Evolutionary conservation across 2,797 vertebrate species (phyloP).

Genomic region (Microhierax caerulescens): DNA sequence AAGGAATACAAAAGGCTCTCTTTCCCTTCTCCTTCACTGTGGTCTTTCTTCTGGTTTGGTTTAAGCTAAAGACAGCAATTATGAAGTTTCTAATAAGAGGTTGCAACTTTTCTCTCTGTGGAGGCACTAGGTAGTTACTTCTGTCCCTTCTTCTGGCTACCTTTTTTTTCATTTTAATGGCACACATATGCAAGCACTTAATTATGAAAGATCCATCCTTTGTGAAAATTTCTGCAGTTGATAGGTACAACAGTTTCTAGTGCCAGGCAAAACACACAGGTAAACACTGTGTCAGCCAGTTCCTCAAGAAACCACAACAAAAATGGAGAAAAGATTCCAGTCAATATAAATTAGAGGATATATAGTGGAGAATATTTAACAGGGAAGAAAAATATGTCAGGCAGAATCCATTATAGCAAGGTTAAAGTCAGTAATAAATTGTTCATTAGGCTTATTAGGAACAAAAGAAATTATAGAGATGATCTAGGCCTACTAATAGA

Average conservation of each 20-base stretch:
- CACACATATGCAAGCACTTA: not conserved
- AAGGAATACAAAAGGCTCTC: not conserved
- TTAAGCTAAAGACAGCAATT: not conserved
- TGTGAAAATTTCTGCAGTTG: not conserved
- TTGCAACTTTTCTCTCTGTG: not conserved
- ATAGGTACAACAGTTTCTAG: not conserved
- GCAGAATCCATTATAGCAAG: not conserved
- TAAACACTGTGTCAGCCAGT: not conserved
- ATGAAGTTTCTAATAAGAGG: not conserved
- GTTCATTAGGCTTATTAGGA: not conserved
- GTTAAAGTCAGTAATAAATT: not conserved
- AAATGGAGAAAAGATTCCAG: not conserved
- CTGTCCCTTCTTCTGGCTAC: not conserved
- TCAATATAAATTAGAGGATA: not conserved
- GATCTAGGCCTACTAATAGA: not conserved
- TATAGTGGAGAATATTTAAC: not conserved
- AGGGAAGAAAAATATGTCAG: not conserved
- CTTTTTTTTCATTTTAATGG: not conserved
- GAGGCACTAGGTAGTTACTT: not conserved
- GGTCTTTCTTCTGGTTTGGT: not conserved
- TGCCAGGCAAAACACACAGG: fast-evolving
- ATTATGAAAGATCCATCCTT: not conserved
- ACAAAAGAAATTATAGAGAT: not conserved
- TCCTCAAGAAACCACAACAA: not conserved
- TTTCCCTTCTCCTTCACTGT: not conserved